phyloP scores from a whole-genome alignment of 2,797 vertebrate species.

The Pseudochirops corinnae region DNA sequence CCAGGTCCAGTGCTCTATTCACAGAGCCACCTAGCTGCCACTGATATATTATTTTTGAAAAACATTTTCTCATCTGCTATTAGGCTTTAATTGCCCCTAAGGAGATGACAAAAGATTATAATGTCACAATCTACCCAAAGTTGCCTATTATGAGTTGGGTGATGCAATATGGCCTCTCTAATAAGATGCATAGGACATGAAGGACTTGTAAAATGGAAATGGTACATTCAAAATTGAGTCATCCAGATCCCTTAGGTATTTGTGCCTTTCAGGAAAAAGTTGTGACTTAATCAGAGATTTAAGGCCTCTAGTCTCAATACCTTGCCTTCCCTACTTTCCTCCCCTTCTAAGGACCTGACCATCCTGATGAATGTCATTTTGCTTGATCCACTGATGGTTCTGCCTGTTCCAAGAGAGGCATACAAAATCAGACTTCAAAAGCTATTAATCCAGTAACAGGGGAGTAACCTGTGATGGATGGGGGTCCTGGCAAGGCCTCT shows the following conservation, averaged over 20 bases:
- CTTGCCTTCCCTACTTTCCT: background rate
- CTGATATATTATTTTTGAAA: background rate
- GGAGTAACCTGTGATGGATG: background rate
- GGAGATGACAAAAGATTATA: background rate
- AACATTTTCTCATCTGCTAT: background rate
- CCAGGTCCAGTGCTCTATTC: too few species aligned
- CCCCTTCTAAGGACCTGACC: background rate
- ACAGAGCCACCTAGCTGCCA: too few species aligned
- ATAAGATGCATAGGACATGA: background rate
- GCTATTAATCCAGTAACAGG: background rate
- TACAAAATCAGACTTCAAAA: background rate
- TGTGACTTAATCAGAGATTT: background rate
- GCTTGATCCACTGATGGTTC: background rate
- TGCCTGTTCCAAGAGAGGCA: background rate
- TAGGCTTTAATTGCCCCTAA: background rate
- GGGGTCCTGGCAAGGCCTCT: background rate
- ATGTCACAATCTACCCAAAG: background rate
- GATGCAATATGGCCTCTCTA: background rate
- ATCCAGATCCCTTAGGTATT: background rate
- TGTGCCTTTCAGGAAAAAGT: background rate
- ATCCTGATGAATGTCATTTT: background rate
- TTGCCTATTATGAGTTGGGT: background rate
- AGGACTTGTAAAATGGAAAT: background rate
- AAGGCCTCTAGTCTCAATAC: background rate
- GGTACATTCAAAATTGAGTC: background rate